Evolutionary conservation across 2,113 vertebrate genomes (phyloP), one percentile per base, ranked within the genome.

Genomic region (Tetraodon nigroviridis): DNA sequence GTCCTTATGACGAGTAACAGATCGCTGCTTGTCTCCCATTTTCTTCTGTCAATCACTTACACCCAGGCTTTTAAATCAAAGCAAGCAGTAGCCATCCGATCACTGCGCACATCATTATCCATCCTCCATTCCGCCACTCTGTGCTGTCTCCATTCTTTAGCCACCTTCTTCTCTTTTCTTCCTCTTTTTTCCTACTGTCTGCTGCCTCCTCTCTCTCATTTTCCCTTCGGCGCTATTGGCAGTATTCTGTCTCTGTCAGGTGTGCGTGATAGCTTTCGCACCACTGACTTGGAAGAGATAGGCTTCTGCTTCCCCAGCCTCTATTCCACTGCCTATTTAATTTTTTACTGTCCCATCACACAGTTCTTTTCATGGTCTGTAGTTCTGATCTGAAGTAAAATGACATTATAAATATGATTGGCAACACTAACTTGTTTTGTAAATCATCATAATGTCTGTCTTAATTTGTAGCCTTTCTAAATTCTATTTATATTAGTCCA

Each of bases 191-290:
- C 61, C 71, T 64, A 19, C 73, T 64, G 64, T 67, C 74, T 80
- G 67, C 69, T 22, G 2, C 72, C 81, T 71, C 76, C 64, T 64
- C 54, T 65, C 51, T 63, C 57, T 71, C 59, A 64, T 66, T 46
- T 80, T 82, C 70, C 79, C 80, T 69, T 58, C 64, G 79, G 81
- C 73, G 24, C 77, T 76, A 77, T 78, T 83, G 79, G 69, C 71
- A 82, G 67, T 73, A 73, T 75, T 82, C 75, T 73, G 72, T 84
- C 82, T 81, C 78, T 79, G 79, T 86, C 84, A 84, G 76, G 83
- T 82, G 76, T 79, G 61, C 80, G 70, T 83, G 76, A 78, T 80
- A 76, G 82, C 80, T 71, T 82, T 86, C 74, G 80, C 68, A 61
- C 74, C 76, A 69, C 21, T 85, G 83, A 78, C 71, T 76, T 67